These are phyloP conservation scores for Anthophora plumipes DNA, from an alignment of 2,888 invertebrate species.

Conservation along the genomic window DNA sequence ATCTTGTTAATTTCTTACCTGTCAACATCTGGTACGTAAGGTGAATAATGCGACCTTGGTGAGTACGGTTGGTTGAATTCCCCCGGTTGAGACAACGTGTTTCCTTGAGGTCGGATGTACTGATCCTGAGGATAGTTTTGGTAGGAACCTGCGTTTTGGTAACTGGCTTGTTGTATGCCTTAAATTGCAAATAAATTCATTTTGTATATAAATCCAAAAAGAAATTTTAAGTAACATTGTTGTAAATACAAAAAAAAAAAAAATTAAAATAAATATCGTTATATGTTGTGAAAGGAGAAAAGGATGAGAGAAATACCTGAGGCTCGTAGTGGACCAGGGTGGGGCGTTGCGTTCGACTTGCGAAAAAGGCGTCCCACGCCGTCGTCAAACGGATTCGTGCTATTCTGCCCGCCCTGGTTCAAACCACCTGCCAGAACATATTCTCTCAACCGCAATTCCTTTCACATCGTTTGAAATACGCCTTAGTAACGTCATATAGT, in stretches of 20 bases:
- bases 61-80: constrained; percentile 85
- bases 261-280: constrained; percentile 3
- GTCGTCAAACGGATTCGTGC: constrained; percentile 59
- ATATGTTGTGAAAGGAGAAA: constrained; percentile 52
- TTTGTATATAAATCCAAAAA: background rate
- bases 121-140: constrained; percentile 85
- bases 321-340: constrained; percentile 61
- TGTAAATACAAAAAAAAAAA: background rate
- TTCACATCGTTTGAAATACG: constrained; percentile 30
- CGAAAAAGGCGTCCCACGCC: constrained; percentile 59
- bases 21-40: constrained; percentile 83
- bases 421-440: constrained; percentile 62
- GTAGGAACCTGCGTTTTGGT: constrained; percentile 84
- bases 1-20: constrained; percentile 71
- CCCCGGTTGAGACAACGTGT: constrained; percentile 80
- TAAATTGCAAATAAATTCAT: constrained; percentile 48
- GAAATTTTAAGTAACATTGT: background rate
- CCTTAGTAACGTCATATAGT: background rate
- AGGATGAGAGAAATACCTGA: constrained; percentile 61
- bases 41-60: constrained; percentile 84
- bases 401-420: constrained; percentile 63
- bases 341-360: constrained; percentile 59
- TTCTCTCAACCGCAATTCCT: constrained; percentile 61
- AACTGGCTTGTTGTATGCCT: constrained; percentile 85
- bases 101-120: constrained; percentile 83